Base-by-base conservation (phyloP, 2,888 invertebrate species). In the Drosophila pegasa region DNA sequence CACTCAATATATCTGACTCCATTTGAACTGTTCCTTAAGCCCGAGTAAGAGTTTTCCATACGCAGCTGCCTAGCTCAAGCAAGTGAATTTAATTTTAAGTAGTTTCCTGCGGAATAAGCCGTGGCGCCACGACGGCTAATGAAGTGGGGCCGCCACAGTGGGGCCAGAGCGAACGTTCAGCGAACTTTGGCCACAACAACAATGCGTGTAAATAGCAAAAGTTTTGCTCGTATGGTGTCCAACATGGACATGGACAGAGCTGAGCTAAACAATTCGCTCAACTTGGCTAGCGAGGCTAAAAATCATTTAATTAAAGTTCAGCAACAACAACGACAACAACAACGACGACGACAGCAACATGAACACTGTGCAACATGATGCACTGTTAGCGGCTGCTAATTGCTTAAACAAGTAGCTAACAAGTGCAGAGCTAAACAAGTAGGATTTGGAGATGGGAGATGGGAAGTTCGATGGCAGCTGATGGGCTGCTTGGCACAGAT, bases 231-330 rank as follows among this genome's bases (percentile, higher is more conserved):
- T 54, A 87, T 80, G 82, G 52, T 69, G 73, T 63, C 70, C 52
- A 55, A 59, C 54, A 61, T 47, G 60, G 55, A 59, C 54, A 61
- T 47, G 60, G 55, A 47, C 50, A 50, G 67, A 47, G 43, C 54
- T 25, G 16, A 63, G 45, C 79, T 41, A 50, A 75, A 78, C 74
- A 61, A 70, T 78, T 51, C 58, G 58, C 33, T 48, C 56, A 88
- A 75, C 87, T 88, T 80, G 85, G 62, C 47, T 55, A 76, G 70
- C 47, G 57, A 76, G 70, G 83, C 88, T 70, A 66, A 77, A 87
- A 86, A 88, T 87, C 89, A 89, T 86, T 86, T 83, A 86, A 86
- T 86, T 88, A 75, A 86, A 83, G 80, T 87, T 73, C 22, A 60
- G 60, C 58, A 64, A n/a, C n/a, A n/a, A n/a, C 63, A 62, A 33